Conservation (phyloP, 2,113 vertebrate species). For the Oncorhynchus nerka region DNA sequence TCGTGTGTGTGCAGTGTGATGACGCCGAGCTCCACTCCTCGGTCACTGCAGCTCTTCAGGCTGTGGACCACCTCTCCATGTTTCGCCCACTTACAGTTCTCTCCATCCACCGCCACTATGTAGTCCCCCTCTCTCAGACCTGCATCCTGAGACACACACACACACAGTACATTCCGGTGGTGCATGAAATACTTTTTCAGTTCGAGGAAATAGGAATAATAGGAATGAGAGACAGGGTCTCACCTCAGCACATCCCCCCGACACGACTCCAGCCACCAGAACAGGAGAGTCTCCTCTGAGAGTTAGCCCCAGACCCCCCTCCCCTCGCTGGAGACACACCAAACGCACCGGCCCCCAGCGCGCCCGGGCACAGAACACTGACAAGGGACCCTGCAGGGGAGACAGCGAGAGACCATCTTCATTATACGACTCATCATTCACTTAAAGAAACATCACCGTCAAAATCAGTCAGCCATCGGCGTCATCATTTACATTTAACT, state of each 20-base stretch:
- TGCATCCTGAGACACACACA: constrained; percentile 68
- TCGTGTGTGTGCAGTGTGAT: constrained; percentile 75
- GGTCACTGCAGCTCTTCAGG: constrained; percentile 73
- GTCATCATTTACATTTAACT: too few relatives aligned
- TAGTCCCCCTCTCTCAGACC: constrained; percentile 88
- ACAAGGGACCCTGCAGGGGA: constrained; percentile 81
- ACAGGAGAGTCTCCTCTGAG: constrained; percentile 90
- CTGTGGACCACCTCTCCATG: constrained; percentile 83
- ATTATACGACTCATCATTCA: not conserved
- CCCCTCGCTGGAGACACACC: constrained; percentile 76
- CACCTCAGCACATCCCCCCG: constrained; percentile 85
- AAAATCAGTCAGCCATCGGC: too few relatives aligned
- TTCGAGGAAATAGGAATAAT: not conserved
- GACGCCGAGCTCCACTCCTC: constrained; percentile 76
- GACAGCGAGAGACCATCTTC: not conserved
- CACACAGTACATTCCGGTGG: not conserved
- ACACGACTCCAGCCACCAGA: constrained; percentile 84
- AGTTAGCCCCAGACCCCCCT: constrained; percentile 85
- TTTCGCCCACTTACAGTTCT: constrained; percentile 86
- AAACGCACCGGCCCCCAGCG: constrained; percentile 77
- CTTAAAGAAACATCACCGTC: too few relatives aligned
- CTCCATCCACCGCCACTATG: constrained; percentile 80
- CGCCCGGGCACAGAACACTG: constrained; percentile 86
- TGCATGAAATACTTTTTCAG: too few relatives aligned
- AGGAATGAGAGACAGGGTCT: constrained; percentile 46